Evolutionary conservation across 2,888 invertebrate species (phyloP), one percentile per base, ranked within the genome.

Genomic region (Chromoteleia sp.): DNA sequence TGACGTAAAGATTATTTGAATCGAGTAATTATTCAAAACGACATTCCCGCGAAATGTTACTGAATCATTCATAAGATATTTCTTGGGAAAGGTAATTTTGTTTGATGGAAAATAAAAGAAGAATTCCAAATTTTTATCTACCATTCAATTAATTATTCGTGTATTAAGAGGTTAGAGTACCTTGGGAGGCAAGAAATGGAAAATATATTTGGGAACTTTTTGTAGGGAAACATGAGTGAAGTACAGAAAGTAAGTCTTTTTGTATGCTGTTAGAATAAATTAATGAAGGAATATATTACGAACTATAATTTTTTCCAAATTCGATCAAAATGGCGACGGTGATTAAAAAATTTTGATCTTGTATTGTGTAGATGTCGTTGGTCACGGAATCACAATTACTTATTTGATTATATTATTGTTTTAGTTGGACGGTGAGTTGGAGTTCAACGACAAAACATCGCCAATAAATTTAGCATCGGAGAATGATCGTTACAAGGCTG

Each of bases 371-470:
- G n/a, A n/a, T n/a, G n/a, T n/a, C n/a, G n/a, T n/a, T n/a, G n/a
- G n/a, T n/a, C n/a, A n/a, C n/a, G n/a, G n/a, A n/a, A n/a, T n/a
- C n/a, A n/a, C n/a, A n/a, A n/a, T n/a, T n/a, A n/a, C n/a, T n/a
- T n/a, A n/a, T n/a, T n/a, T n/a, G 5, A 25, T 25, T 4, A 25
- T 25, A 25, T 4, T 33, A 6, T 36, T 2, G 15, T 84, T 84
- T 45, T 68, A 89, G 88, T 75, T 91, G 76, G 80, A 86, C 21
- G 80, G 80, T 43, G 81, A 85, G 10, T 61, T 89, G 56, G 81
- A 80, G 10, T 89, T 80, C 73, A 73, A 71, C 29, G 36, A 67
- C 0, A 74, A 73, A 63, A 83, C 88, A 43, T 74, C 85, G 36
- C 78, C 90, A 29, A 87, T 89, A 45, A 71, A 67, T 15, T 67